phyloP scores from a whole-genome alignment of 2,888 invertebrate genomes.

The Beris chalybata region DNA sequence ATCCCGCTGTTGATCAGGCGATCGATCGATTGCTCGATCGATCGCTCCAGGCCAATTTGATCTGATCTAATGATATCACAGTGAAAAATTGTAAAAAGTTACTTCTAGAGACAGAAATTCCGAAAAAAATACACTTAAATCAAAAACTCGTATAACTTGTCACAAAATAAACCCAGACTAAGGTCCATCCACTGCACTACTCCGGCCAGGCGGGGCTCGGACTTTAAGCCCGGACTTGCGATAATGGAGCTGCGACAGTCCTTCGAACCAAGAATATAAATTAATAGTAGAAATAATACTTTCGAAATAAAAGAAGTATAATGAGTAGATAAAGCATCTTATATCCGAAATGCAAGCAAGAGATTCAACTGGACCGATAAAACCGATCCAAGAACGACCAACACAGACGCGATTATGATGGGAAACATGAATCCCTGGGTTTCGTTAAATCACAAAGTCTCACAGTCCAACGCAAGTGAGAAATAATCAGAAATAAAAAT shows the following conservation, averaged over 20 bases:
- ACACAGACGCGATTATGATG: conserved; percentile 32
- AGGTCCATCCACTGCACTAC: neutral
- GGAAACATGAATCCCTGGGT: conserved; percentile 34
- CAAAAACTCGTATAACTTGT: conserved; percentile 31
- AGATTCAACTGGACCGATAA: conserved; percentile 33
- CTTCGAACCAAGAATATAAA: neutral
- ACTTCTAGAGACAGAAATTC: conserved; percentile 4
- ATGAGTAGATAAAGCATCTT: conserved; percentile 5
- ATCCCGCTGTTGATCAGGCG: conserved; percentile 12
- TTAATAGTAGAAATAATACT: neutral
- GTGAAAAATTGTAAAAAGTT: too few species aligned
- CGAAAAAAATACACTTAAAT: conserved; percentile 31
- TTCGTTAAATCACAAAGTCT: neutral
- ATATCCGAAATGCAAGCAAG: conserved; percentile 21
- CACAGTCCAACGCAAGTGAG: conserved; percentile 11
- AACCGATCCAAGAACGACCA: conserved; percentile 6
- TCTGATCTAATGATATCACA: too few species aligned
- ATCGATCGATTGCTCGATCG: conserved; percentile 11
- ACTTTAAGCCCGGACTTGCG: neutral
- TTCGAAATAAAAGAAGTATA: neutral
- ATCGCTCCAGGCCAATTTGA: neutral
- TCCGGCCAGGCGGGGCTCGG: neutral
- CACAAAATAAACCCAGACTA: conserved; percentile 23
- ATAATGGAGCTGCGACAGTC: conserved; percentile 14
- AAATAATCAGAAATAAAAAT: conserved; percentile 17